A percentile compares a stretch with the other conserved stretches of the same genome.
Evolutionary conservation across 2,113 vertebrate genomes (phyloP).

Genomic region (Amazona guildingii): DNA sequence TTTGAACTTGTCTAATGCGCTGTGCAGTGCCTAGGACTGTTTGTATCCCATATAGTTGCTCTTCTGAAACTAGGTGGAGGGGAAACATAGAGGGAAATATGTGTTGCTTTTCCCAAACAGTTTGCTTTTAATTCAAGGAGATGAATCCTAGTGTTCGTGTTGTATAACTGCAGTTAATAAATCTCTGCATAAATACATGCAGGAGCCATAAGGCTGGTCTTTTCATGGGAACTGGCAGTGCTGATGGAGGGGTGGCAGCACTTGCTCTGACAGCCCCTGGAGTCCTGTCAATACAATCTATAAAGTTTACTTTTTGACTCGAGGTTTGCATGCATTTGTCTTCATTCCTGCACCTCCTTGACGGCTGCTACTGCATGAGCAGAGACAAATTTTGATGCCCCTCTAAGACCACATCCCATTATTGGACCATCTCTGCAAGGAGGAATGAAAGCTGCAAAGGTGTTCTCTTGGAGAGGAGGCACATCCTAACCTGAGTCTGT

Average conservation of each 20-base stretch:
- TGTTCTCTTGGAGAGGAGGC: not conserved
- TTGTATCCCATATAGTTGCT: not conserved
- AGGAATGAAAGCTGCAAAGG: not conserved
- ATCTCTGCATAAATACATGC: not conserved
- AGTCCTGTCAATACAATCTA: not conserved
- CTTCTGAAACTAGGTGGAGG: not conserved
- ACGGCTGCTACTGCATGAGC: not conserved
- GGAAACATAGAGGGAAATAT: not conserved
- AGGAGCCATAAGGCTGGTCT: not conserved
- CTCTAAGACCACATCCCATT: not conserved
- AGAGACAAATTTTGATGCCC: not conserved
- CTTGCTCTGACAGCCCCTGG: not conserved
- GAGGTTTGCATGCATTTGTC: not conserved
- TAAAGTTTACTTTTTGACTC: not conserved
- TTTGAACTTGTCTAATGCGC: not conserved
- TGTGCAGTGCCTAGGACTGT: not conserved
- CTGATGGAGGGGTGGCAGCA: not conserved
- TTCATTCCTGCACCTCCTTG: not conserved
- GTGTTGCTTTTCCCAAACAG: not conserved
- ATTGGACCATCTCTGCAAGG: not conserved
- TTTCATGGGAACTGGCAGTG: not conserved
- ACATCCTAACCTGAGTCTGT: not conserved
- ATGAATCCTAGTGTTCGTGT: conserved; percentile 1
- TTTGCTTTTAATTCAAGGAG: conserved; percentile 51
- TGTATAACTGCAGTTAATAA: conserved; percentile 28